phyloP scores from a whole-genome alignment of 2,888 invertebrate genomes.

The Eumerus sabulonum region DNA sequence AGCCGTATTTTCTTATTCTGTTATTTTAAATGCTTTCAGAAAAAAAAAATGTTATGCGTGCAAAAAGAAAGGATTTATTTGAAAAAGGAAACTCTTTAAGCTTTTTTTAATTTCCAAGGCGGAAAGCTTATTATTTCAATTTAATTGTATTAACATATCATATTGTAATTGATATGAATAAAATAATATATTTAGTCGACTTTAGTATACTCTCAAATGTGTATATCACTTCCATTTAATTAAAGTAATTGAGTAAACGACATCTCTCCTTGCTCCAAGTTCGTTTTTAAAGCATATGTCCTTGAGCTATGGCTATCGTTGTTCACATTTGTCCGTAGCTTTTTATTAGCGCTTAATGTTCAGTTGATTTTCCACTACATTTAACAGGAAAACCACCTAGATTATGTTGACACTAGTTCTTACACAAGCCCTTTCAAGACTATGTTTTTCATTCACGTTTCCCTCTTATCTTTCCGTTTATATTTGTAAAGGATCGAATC shows the following conservation, averaged over 20 bases:
- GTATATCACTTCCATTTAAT: background rate
- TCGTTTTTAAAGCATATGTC: background rate
- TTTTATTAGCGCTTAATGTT: background rate
- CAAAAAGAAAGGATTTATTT: slow-evolving; percentile 16
- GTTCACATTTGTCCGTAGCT: slow-evolving; percentile 7
- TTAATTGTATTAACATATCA: too few relatives aligned
- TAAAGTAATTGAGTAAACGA: background rate
- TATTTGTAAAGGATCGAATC: slow-evolving; percentile 12
- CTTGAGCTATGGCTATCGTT: slow-evolving; percentile 3
- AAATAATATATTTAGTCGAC: too few relatives aligned
- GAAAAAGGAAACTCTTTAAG: slow-evolving; percentile 17
- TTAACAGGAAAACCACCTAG: slow-evolving; percentile 48
- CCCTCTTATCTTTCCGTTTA: slow-evolving; percentile 1
- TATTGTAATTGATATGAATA: too few relatives aligned
- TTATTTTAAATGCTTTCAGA: slow-evolving; percentile 23
- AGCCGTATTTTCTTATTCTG: slow-evolving; percentile 46
- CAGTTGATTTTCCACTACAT: slow-evolving; percentile 48
- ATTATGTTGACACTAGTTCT: slow-evolving; percentile 69
- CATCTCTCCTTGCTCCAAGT: too few relatives aligned
- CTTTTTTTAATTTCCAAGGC: background rate
- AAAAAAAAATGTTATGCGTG: slow-evolving; percentile 24
- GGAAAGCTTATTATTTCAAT: background rate
- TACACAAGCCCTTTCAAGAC: slow-evolving; percentile 15
- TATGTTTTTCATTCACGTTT: slow-evolving; percentile 35
- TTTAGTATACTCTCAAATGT: too few relatives aligned